A percentile compares a stretch with the other conserved stretches of the same genome.
These are phyloP conservation scores for Orthosia cruda DNA, from an alignment of 2,888 invertebrate genomes.

Conservation along the genomic window DNA sequence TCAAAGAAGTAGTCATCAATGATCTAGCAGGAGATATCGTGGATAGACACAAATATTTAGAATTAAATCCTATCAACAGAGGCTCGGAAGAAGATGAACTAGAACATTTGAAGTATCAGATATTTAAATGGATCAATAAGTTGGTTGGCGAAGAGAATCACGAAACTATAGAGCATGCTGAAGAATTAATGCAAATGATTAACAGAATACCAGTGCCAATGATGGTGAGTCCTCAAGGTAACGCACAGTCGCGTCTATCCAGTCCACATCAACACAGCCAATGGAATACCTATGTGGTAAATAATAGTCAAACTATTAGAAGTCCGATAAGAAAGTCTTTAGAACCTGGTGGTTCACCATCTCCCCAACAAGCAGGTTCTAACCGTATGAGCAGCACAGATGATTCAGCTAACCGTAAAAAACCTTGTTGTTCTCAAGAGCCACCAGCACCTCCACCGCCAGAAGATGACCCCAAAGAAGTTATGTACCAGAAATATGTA, in stretches of 20 bases:
- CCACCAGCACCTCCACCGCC: neutral
- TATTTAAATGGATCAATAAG: slow-evolving; percentile 84
- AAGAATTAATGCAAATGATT: slow-evolving; percentile 78
- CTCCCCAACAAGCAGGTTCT: neutral
- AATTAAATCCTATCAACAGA: slow-evolving; percentile 72
- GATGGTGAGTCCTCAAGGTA: slow-evolving; percentile 45
- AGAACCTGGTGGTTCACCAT: neutral
- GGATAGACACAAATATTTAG: slow-evolving; percentile 81
- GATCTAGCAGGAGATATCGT: slow-evolving; percentile 83
- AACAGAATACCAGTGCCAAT: slow-evolving; percentile 74
- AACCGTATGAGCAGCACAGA: neutral
- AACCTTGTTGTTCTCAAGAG: slow-evolving; percentile 19
- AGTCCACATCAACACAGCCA: neutral
- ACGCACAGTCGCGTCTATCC: neutral
- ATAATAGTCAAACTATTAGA: neutral
- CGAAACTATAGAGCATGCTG: slow-evolving; percentile 73
- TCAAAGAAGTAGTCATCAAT: slow-evolving; percentile 72
- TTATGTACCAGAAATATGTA: slow-evolving; percentile 68
- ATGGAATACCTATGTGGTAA: neutral
- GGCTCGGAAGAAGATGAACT: slow-evolving; percentile 75
- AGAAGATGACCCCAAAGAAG: slow-evolving; percentile 37
- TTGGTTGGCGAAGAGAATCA: slow-evolving; percentile 75
- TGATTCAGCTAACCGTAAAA: neutral
- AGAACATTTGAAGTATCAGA: slow-evolving; percentile 82
- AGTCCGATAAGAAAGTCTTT: neutral